Evolutionary conservation across 92 coral and sea anemone genomes (phyloP).

Genomic region (Parazoanthus atlanticus): DNA sequence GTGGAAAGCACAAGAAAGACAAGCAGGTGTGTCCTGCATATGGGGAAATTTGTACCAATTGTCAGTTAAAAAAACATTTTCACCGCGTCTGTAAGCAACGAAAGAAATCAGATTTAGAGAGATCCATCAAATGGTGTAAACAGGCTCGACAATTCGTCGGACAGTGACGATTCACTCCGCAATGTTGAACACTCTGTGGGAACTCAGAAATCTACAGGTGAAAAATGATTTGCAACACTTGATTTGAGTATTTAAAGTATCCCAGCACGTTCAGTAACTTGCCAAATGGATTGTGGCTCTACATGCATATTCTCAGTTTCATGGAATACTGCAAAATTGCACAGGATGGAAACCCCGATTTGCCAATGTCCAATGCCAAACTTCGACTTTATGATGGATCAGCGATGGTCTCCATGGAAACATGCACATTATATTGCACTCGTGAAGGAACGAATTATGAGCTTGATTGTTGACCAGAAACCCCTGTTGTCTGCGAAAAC

Average conservation of each 20-base stretch:
- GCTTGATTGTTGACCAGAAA: conserved; percentile 29
- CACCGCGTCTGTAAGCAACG: not conserved
- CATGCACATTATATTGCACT: conserved; percentile 17
- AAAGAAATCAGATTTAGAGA: conserved; percentile 1
- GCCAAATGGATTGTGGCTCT: conserved; percentile 55
- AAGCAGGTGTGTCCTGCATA: conserved; percentile 10
- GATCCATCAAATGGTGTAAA: not conserved
- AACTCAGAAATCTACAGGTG: not conserved
- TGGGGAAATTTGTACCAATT: conserved; percentile 23
- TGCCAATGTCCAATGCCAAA: too few species aligned
- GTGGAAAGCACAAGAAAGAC: conserved; percentile 17
- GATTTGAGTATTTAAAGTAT: too few species aligned
- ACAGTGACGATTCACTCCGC: conserved; percentile 9
- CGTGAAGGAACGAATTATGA: conserved; percentile 4
- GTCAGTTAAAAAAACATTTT: not conserved
- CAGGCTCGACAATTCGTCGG: conserved; percentile 5
- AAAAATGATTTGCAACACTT: not conserved
- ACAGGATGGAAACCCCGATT: conserved; percentile 44
- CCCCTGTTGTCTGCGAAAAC: conserved; percentile 36
- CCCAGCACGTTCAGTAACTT: too few species aligned
- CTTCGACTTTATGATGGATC: conserved; percentile 43
- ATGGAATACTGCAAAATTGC: too few species aligned
- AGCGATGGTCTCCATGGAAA: conserved; percentile 27
- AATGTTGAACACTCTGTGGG: conserved; percentile 12
- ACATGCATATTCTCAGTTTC: conserved; percentile 39